Base-by-base conservation (phyloP, 2,888 invertebrate species). In the Pterostichus niger region DNA sequence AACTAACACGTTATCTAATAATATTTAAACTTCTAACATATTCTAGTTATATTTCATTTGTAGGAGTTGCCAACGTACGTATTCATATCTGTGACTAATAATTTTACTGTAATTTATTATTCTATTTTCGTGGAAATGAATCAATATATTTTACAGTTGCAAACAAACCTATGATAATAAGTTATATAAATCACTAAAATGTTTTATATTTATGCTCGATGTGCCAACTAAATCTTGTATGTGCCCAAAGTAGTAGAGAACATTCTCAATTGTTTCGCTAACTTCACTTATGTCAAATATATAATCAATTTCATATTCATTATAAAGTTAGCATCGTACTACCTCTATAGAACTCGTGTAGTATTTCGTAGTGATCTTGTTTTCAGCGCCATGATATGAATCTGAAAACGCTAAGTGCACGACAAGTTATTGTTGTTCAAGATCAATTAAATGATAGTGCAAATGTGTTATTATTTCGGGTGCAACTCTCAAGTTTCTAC, bases 371-470 rank as follows among this genome's bases (percentile, higher is more conserved):
- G 3, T 13, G 17, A 35, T 10, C 9, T 2, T 56, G 11, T 2
- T 3, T 17, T 7, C 17, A 9, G 9, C 6, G 9, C 6, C 15
- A 17, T 56, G 56, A 56, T 56, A 56, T 9, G 17, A 56, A 56
- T 56, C 56, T 56, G 52, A 56, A 56, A 56, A 56, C 24, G 13
- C 17, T 56, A 13, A 17, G 56, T 56, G 56, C 56, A 5, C 24
- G n/a, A 6, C 13, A 56, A 56, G 13, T 56, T 56, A 56, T 56
- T 56, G 56, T 56, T 6, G 6, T 17, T 17, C 73, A 46, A 73
- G 73, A 73, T 73, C 49, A 73, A 73, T 73, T 73, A 73, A 73
- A 73, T 46, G 73, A 73, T 73, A 73, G 35, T 33, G 73, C 44
- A 24, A 44, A 73, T 73, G 24, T 15, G 15, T 49, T 73, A 73